Evolutionary conservation across 1,140 invertebrate genomes (phyloP).

Genomic region (Drosophila pruinosa): DNA sequence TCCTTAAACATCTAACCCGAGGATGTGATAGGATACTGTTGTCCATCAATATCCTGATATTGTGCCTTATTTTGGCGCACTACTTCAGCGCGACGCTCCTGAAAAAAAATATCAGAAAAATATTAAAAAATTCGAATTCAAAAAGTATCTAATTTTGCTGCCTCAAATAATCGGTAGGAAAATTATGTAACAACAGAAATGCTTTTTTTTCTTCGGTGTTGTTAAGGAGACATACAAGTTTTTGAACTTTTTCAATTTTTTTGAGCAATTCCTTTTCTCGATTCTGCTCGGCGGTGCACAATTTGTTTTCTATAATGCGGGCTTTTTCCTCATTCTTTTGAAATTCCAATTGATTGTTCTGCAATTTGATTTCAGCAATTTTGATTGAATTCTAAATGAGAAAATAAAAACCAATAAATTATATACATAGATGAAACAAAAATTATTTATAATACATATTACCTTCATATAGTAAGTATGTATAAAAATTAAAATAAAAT

Average conservation of each 20-base stretch:
- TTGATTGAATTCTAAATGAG: constrained; percentile 86
- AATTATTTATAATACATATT: constrained; percentile 32
- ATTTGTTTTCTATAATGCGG: constrained; percentile 89
- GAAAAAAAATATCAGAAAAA: constrained; percentile 61
- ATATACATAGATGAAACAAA: constrained; percentile 42
- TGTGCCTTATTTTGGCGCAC: constrained; percentile 92
- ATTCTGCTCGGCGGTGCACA: constrained; percentile 89
- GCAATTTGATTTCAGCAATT: constrained; percentile 88
- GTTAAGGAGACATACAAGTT: constrained; percentile 86
- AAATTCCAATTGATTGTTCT: constrained; percentile 85
- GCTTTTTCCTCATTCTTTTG: constrained; percentile 87
- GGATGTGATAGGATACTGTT: constrained; percentile 71
- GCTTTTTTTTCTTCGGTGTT: background rate
- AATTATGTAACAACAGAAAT: constrained; percentile 18
- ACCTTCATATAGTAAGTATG: background rate
- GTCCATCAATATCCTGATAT: constrained; percentile 62
- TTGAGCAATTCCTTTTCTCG: constrained; percentile 91
- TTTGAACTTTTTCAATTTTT: constrained; percentile 90
- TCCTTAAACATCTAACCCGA: constrained; percentile 60
- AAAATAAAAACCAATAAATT: constrained; percentile 56
- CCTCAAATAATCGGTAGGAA: constrained; percentile 47
- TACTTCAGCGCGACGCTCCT: constrained; percentile 93
- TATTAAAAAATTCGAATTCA: background rate
- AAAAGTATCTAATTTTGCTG: background rate
- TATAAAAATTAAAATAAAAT: background rate